Evolutionary conservation across 2,888 invertebrate genomes (phyloP), one percentile per base, ranked within the genome.

Genomic region (Ctena decussata): DNA sequence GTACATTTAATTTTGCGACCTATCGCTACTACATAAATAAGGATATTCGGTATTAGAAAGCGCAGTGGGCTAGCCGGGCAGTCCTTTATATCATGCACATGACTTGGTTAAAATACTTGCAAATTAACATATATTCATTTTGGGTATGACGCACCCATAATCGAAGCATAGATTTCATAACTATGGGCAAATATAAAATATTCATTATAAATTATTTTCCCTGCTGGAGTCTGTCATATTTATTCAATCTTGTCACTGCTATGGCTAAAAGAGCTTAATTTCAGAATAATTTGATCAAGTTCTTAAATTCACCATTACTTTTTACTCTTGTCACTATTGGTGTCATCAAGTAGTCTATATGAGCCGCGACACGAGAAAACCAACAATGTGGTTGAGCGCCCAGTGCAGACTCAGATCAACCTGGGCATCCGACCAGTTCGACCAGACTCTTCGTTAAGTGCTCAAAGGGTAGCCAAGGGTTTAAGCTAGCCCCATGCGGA

Each of bases 81-180:
- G 21, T n/a, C 65, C 35, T 77, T 77, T 70, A 77, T 70, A 32
- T 46, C 70, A 70, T 70, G 77, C 77, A 77, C 77, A 77, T 77
- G 77, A 77, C 77, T 77, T 70, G 71, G 49, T 77, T 77, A 77
- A 77, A 77, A 77, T 77, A 77, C 65, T 65, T 65, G 65, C 32
- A 35, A 65, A 65, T 65, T 65, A 65, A 65, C 65, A 65, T 65
- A 65, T 65, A 18, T 65, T 65, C 65, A 65, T 65, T 35, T 65
- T 1, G 21, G 21, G 35, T 65, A 65, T 65, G 65, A 65, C 65
- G 65, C 65, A 65, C 65, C 32, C 24, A 35, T 65, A 35, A 65
- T 65, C 2, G 65, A 35, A 65, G 15, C 65, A 27, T 35, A 35
- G 30, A 65, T 65, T 65, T 65, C 65, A 35, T 65, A 65, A 65